Evolutionary conservation across 2,888 invertebrate genomes (phyloP).

Genomic region (Conomelus anceps): DNA sequence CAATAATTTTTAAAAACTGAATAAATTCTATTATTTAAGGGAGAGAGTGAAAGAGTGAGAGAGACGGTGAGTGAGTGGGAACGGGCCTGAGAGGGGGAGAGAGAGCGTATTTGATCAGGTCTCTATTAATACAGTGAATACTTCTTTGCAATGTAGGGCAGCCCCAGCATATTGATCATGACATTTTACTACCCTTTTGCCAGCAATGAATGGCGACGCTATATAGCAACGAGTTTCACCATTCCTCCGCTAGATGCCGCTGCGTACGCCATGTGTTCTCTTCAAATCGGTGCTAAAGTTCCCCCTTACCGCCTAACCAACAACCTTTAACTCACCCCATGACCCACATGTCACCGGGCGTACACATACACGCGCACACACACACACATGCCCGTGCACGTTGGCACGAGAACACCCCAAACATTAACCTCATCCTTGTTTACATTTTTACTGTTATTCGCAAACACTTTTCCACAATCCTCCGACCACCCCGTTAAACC

Average conservation of each 20-base stretch:
- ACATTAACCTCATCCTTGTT: background rate
- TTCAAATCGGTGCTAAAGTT: too few species aligned
- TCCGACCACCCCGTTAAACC: background rate
- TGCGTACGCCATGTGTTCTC: too few species aligned
- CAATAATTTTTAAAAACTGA: too few species aligned
- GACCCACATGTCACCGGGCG: too few species aligned
- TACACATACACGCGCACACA: background rate
- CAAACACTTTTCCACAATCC: background rate
- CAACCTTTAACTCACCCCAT: too few species aligned
- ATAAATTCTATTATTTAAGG: too few species aligned
- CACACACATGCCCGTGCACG: background rate
- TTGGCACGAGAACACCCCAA: background rate
- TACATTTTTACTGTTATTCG: background rate
- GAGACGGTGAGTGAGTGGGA: background rate
- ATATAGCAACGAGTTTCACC: background rate
- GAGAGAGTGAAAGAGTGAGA: background rate
- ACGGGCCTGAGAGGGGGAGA: background rate
- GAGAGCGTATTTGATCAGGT: too few species aligned
- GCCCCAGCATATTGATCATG: conserved; percentile 1
- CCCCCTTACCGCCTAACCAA: too few species aligned
- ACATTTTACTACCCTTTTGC: conserved; percentile 1
- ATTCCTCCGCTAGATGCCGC: background rate
- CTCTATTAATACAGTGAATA: background rate
- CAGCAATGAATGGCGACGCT: conserved; percentile 2
- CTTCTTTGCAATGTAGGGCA: background rate